Conservation (phyloP, 1,140 invertebrate genomes). For the Cylas formicarius region DNA sequence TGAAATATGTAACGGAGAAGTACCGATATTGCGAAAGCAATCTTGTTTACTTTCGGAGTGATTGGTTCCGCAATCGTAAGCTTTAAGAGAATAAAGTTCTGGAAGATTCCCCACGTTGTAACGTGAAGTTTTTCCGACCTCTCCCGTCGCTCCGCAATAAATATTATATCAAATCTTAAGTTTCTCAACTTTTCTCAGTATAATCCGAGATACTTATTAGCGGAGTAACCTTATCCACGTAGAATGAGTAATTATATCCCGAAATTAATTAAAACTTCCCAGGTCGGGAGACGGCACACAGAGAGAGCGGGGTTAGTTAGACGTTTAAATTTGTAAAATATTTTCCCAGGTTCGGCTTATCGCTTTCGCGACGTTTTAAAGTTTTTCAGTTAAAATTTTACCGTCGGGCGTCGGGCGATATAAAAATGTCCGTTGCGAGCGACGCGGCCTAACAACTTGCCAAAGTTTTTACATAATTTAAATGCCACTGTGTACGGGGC, state of each 20-base stretch:
- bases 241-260: slow-evolving; percentile 6
- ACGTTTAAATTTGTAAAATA: slow-evolving; percentile 12
- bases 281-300: neutral
- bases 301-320: too few relatives aligned
- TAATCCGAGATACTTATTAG: too few relatives aligned
- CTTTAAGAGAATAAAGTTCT: too few relatives aligned
- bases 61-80: too few relatives aligned
- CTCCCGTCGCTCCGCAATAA: too few relatives aligned
- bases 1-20: too few relatives aligned
- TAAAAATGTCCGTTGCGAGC: slow-evolving; percentile 11
- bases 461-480: slow-evolving; percentile 14
- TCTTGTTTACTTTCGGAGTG: too few relatives aligned
- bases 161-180: too few relatives aligned
- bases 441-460: slow-evolving; percentile 16
- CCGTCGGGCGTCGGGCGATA: slow-evolving; percentile 1
- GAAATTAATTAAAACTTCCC: slow-evolving; percentile 14
- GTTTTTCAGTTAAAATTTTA: slow-evolving; percentile 18
- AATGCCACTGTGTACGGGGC: slow-evolving; percentile 10
- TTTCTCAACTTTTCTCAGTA: too few relatives aligned
- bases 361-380: slow-evolving; percentile 10
- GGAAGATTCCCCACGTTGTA: too few relatives aligned
- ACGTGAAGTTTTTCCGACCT: too few relatives aligned
- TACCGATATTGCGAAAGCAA: too few relatives aligned
- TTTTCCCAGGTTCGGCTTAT: slow-evolving; percentile 6
- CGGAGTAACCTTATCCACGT: neutral